Percentiles rank a stretch among this genome's conserved stretches.
phyloP scores from a whole-genome alignment of 2,888 invertebrate genomes.

The Oeneis ivallda region DNA sequence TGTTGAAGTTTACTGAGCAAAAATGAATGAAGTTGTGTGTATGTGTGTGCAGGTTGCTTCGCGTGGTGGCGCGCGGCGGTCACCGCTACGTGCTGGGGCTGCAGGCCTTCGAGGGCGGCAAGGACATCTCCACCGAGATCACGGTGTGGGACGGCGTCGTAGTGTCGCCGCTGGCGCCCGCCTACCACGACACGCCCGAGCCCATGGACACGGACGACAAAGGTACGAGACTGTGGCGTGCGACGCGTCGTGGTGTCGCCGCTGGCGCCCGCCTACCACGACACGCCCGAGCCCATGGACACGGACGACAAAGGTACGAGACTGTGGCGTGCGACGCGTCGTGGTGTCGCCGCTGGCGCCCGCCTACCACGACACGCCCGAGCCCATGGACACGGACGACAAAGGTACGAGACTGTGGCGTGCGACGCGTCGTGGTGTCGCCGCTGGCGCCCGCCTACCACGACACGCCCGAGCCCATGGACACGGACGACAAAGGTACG shows the following conservation, averaged over 20 bases:
- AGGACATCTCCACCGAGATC: conserved; percentile 91
- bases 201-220: conserved; percentile 78
- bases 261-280: conserved; percentile 93
- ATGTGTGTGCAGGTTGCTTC: conserved; percentile 80
- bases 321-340: conserved; percentile 98
- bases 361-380: conserved; percentile 91
- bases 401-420: conserved; percentile 92
- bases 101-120: conserved; percentile 77
- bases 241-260: conserved; percentile 98
- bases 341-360: conserved; percentile 97
- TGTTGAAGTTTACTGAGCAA: too few relatives aligned
- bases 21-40: too few relatives aligned
- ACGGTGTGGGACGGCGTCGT: conserved; percentile 98
- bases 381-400: conserved; percentile 79
- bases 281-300: conserved; percentile 85
- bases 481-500: conserved; percentile 77
- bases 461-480: conserved; percentile 86
- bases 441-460: conserved; percentile 96
- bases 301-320: conserved; percentile 83
- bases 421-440: conserved; percentile 98
- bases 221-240: conserved; percentile 95
- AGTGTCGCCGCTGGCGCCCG: conserved; percentile 96
- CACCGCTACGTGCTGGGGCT: conserved; percentile 93
- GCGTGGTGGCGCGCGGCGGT: conserved; percentile 96
- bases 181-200: conserved; percentile 90